Percentiles rank a stretch among this genome's conserved stretches.
Conservation (phyloP, 2,113 vertebrate genomes). For the Gobiocypris rarus region DNA sequence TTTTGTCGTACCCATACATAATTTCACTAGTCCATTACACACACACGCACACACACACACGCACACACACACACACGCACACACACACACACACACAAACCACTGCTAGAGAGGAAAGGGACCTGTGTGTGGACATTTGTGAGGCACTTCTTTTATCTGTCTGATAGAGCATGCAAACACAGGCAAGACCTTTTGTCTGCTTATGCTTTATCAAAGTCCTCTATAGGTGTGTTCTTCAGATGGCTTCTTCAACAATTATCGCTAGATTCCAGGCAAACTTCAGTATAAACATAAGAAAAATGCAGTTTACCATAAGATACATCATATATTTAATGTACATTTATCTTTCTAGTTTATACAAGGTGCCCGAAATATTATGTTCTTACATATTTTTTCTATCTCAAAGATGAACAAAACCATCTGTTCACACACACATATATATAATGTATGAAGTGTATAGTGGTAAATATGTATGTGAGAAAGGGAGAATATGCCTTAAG, state of each 20-base stretch:
- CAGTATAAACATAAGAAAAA: neutral
- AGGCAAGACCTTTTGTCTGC: slow-evolving; percentile 53
- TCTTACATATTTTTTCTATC: neutral
- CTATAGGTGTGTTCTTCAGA: slow-evolving; percentile 56
- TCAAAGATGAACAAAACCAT: neutral
- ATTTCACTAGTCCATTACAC: no score
- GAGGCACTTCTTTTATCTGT: slow-evolving; percentile 59
- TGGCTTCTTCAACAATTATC: neutral
- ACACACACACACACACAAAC: no score
- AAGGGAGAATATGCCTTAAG: slow-evolving; percentile 45
- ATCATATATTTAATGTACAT: no score
- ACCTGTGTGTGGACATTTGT: slow-evolving; percentile 55
- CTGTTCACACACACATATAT: no score
- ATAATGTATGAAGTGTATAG: neutral
- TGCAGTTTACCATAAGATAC: neutral
- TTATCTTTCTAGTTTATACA: no score
- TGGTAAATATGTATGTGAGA: neutral
- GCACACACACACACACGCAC: no score
- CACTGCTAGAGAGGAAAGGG: slow-evolving; percentile 44
- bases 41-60: no score
- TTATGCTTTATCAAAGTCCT: slow-evolving; percentile 60
- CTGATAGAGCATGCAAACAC: slow-evolving; percentile 61
- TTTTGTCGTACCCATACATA: no score
- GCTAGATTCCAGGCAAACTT: slow-evolving; percentile 1
- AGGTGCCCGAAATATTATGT: neutral